Evolutionary conservation across 2,888 invertebrate genomes (phyloP).

Genomic region (Drosophila yooni): DNA sequence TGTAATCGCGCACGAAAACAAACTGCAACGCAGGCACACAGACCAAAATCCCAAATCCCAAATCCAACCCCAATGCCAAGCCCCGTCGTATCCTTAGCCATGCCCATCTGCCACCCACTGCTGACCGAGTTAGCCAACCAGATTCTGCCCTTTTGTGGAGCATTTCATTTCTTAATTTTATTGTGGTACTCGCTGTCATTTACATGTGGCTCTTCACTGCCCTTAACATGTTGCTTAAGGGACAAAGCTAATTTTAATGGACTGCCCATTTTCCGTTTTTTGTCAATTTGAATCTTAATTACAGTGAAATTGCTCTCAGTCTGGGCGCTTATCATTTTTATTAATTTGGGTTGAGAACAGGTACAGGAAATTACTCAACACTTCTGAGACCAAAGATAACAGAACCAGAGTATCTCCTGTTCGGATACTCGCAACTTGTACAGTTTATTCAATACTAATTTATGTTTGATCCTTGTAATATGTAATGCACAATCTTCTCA

Average conservation of each 20-base stretch:
- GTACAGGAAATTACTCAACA: background rate
- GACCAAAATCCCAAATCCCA: background rate
- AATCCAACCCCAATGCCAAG: background rate
- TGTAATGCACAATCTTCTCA: background rate
- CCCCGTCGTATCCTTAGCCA: background rate
- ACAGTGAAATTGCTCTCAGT: constrained; percentile 10
- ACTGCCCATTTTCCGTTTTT: constrained; percentile 6
- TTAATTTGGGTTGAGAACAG: background rate
- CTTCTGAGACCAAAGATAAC: background rate
- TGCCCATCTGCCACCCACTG: background rate
- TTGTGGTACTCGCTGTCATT: constrained; percentile 49
- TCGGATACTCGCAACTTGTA: background rate
- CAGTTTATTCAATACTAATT: background rate
- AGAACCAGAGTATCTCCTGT: background rate
- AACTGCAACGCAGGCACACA: background rate
- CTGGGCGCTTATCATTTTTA: background rate
- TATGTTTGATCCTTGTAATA: background rate
- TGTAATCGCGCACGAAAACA: constrained; percentile 21
- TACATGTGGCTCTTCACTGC: constrained; percentile 38
- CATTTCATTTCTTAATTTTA: constrained; percentile 61
- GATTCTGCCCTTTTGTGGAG: constrained; percentile 24
- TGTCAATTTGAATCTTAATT: constrained; percentile 40
- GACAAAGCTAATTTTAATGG: constrained; percentile 49
- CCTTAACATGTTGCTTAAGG: constrained; percentile 23
- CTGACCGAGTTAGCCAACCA: constrained; percentile 16